Evolutionary conservation across 2,113 vertebrate genomes (phyloP).

Genomic region (Lathamus discolor): DNA sequence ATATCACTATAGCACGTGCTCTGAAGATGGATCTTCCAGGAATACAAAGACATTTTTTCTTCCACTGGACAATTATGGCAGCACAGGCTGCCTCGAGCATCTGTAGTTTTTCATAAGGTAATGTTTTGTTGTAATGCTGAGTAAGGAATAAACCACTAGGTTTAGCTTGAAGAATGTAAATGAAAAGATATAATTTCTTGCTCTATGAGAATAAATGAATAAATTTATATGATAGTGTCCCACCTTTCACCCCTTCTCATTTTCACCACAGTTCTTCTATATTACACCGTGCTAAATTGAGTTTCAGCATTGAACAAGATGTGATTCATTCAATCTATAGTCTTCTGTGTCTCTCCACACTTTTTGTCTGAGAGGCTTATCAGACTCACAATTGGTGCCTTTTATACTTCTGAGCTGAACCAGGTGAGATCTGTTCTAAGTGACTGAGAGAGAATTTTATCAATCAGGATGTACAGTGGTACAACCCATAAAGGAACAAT

Average conservation of each 20-base stretch:
- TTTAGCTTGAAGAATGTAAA: not conserved
- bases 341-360: not conserved
- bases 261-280: not conserved
- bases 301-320: not conserved
- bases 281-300: not conserved
- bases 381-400: not conserved
- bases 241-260: not conserved
- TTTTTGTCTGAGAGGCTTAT: not conserved
- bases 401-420: not conserved
- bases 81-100: not conserved
- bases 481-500: not conserved
- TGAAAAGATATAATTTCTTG: not conserved
- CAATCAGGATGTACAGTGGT: not conserved
- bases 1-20: not conserved
- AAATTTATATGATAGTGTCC: not conserved
- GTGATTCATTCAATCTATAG: not conserved
- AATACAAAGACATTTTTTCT: not conserved
- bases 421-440: not conserved
- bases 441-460: not conserved
- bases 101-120: slow-evolving; percentile 30
- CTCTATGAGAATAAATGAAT: not conserved
- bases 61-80: not conserved
- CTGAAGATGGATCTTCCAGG: not conserved
- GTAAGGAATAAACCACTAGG: not conserved
- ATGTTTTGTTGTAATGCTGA: not conserved